Evolutionary conservation across 2,888 invertebrate species (phyloP), one percentile per base, ranked within the genome.

Genomic region (Scaptomyza flava): DNA sequence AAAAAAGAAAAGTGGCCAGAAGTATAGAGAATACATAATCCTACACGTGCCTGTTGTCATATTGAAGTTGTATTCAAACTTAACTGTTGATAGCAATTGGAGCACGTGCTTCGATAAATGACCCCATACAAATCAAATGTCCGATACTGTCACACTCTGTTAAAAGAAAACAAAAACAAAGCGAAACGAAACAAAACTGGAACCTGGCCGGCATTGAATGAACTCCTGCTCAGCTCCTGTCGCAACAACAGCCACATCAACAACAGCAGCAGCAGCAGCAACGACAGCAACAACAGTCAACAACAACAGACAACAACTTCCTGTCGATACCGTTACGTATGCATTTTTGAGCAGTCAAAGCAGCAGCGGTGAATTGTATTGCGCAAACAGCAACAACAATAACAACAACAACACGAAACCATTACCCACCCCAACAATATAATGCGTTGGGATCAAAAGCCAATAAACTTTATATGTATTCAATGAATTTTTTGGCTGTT

Each of bases 381-480:
- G 64, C 77, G 77, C 78, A 77, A 73, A 73, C 63, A 52, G 41
- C 43, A 45, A 9, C 54, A 59, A 1, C 43, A 45, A 6, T 27
- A 43, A 23, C 33, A 45, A 3, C 56, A 66, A 58, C 68, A 75
- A 74, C 56, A 62, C 56, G 12, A 57, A 80, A 87, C 89, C 89
- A 89, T 89, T 89, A 89, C 89, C 89, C 85, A 89, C 89, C 89
- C 89, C 81, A 89, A 89, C 86, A 89, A 87, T 81, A 84, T 81
- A 84, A 81, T 73, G 78, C 76, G 71, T 78, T 77, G 86, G 87
- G 85, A 83, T 87, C 79, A 79, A 81, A 82, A 86, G 89, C 82
- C 89, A 89, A 86, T 82, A 89, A 87, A 88, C 89, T 79, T 79
- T 76, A 67, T 57, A 68, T 50, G 62, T 68, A 75, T 71, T 80